A percentile compares a stretch with the other conserved stretches of the same genome.
Conservation (phyloP, 2,113 vertebrate genomes). For the Austrofundulus limnaeus region DNA sequence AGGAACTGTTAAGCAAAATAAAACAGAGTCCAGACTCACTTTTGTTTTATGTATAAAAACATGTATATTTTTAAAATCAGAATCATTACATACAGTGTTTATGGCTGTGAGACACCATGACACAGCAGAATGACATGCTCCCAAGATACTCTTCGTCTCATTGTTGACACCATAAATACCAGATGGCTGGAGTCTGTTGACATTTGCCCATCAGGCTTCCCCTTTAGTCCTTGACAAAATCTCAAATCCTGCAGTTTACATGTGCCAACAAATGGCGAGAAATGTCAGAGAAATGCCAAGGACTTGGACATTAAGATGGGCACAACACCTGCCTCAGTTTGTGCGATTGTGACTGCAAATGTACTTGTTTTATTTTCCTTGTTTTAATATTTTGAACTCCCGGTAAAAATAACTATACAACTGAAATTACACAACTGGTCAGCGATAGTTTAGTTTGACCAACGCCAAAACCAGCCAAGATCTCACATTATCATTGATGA, state of each 20-base stretch:
- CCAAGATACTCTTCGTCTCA: conserved; percentile 29
- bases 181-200: conserved; percentile 73
- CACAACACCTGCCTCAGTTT: conserved; percentile 1
- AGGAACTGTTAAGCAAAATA: too few species aligned
- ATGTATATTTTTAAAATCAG: background rate
- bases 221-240: conserved; percentile 57
- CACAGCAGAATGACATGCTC: conserved; percentile 24
- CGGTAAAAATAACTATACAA: background rate
- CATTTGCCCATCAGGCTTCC: conserved; percentile 67
- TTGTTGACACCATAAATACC: conserved; percentile 40
- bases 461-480: conserved; percentile 10
- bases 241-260: conserved; percentile 62
- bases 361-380: too few species aligned
- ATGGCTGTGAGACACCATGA: background rate
- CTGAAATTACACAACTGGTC: background rate
- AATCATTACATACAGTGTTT: background rate
- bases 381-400: background rate
- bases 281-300: conserved; percentile 82
- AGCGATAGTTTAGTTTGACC: background rate
- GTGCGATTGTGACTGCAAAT: background rate
- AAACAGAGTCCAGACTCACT: too few species aligned
- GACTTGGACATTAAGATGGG: conserved; percentile 41
- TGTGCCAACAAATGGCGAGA: conserved; percentile 78
- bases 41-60: too few species aligned
- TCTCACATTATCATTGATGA: background rate